A percentile compares a stretch with the other conserved stretches of the same genome.
Conservation (phyloP, 2,888 invertebrate species). For the Tipula unca region DNA sequence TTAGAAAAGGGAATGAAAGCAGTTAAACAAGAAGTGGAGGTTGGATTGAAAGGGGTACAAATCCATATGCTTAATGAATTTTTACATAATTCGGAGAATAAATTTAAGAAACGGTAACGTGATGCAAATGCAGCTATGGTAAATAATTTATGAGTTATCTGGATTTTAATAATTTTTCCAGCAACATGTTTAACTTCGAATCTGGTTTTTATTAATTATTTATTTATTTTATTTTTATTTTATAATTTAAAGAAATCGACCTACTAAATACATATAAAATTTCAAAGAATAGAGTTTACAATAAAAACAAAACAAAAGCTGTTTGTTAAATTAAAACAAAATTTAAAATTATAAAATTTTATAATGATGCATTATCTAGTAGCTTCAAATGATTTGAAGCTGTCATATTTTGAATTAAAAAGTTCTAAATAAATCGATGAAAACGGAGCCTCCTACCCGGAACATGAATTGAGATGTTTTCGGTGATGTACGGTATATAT, state of each 20-base stretch:
- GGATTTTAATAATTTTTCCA: neutral
- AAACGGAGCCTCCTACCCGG: too few species aligned
- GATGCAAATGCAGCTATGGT: slow-evolving; percentile 61
- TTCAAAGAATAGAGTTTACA: too few species aligned
- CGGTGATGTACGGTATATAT: too few species aligned
- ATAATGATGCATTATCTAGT: too few species aligned
- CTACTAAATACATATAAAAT: too few species aligned
- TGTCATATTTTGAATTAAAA: too few species aligned
- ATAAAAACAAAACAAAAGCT: too few species aligned
- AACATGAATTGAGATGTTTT: too few species aligned
- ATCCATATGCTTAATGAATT: slow-evolving; percentile 71
- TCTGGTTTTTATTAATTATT: neutral
- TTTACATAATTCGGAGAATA: slow-evolving; percentile 75
- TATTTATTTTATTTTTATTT: neutral
- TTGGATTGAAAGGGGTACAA: slow-evolving; percentile 60
- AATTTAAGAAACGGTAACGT: slow-evolving; percentile 63
- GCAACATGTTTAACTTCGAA: neutral
- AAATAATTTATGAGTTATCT: neutral
- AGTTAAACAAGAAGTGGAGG: slow-evolving; percentile 74
- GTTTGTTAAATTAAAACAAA: too few species aligned
- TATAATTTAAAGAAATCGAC: neutral
- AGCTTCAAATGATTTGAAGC: too few species aligned
- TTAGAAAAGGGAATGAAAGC: slow-evolving; percentile 94
- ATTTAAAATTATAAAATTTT: too few species aligned
- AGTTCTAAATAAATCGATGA: too few species aligned